These are phyloP conservation scores for Microcaecilia unicolor DNA, from an alignment of 2,797 vertebrate species.

Conservation along the genomic window DNA sequence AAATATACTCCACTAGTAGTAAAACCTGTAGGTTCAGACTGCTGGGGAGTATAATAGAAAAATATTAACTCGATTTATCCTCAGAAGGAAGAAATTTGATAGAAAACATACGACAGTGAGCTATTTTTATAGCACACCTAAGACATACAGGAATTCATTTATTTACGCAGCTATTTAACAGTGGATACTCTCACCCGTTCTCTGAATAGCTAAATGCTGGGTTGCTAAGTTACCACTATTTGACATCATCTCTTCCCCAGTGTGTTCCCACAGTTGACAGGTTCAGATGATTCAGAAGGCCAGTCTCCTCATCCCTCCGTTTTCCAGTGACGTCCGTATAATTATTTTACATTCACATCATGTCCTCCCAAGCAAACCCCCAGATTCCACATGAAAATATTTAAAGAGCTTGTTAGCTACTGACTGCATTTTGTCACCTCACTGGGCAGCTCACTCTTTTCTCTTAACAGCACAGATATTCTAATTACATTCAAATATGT, in stretches of 20 bases:
- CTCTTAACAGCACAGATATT: conserved; percentile 39
- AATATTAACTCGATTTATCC: conserved; percentile 49
- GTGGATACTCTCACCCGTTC: conserved; percentile 45
- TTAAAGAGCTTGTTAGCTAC: conserved; percentile 40
- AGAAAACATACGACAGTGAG: conserved; percentile 32
- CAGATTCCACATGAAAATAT: conserved; percentile 47
- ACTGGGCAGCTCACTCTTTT: conserved; percentile 23
- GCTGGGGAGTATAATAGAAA: no score
- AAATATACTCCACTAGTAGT: neutral
- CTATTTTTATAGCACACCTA: conserved; percentile 49
- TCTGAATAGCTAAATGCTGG: conserved; percentile 52
- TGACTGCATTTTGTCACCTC: conserved; percentile 38
- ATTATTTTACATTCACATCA: conserved; percentile 62
- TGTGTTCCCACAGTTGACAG: conserved; percentile 60
- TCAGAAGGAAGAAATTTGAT: conserved; percentile 37
- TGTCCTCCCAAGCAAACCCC: conserved; percentile 34
- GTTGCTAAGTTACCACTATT: conserved; percentile 76
- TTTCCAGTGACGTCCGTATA: conserved; percentile 49
- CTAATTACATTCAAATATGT: conserved; percentile 39
- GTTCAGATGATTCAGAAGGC: conserved; percentile 55
- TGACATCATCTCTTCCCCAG: conserved; percentile 70
- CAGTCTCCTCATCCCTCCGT: conserved; percentile 53
- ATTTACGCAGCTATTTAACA: conserved; percentile 57
- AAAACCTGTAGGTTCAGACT: neutral
- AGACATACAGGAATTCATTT: conserved; percentile 39